phyloP scores from a whole-genome alignment of 2,888 invertebrate genomes.

The Busseola fusca region DNA sequence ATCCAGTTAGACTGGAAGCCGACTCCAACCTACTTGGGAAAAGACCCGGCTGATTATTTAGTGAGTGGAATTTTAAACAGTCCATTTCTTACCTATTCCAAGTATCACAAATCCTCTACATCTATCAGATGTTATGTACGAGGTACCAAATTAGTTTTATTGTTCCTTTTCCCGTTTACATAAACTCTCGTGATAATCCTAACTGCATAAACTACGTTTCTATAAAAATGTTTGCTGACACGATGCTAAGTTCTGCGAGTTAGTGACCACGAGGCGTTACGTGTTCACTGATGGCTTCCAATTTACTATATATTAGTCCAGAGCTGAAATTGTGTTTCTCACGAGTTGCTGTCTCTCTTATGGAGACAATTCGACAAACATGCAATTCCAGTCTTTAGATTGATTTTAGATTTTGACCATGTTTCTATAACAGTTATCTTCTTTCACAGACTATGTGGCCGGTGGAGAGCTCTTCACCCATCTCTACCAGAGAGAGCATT shows the following conservation, averaged over 20 bases:
- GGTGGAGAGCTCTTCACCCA: slow-evolving; percentile 99
- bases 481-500: slow-evolving; percentile 97
- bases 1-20: neutral
- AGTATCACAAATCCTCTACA: no score
- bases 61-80: neutral
- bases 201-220: neutral
- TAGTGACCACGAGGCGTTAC: neutral
- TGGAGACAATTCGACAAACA: neutral
- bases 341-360: neutral
- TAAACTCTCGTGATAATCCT: neutral
- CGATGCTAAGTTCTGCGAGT: neutral
- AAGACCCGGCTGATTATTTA: neutral
- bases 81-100: neutral
- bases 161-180: slow-evolving; percentile 2
- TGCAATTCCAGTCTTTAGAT: neutral
- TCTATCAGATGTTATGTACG: neutral
- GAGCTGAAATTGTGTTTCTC: no score
- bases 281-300: neutral
- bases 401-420: neutral
- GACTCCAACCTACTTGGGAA: neutral
- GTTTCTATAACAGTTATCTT: slow-evolving; percentile 19
- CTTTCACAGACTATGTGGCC: slow-evolving; percentile 96
- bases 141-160: neutral
- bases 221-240: slow-evolving; percentile 2
- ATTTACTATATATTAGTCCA: neutral